Base-by-base conservation (phyloP, 2,888 invertebrate genomes). In the Tipula lateralis region DNA sequence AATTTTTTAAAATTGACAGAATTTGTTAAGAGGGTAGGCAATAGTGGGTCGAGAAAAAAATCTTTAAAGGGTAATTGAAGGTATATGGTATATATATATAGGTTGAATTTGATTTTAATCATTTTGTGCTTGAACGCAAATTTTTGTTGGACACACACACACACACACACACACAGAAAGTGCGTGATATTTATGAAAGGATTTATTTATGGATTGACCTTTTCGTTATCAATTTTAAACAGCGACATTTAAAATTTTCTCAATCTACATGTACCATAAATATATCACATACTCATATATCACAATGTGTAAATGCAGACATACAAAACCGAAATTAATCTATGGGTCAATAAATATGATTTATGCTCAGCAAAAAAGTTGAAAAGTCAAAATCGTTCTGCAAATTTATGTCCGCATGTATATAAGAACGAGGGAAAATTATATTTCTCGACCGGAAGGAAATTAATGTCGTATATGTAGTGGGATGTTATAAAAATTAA, bases 171-270 rank as follows among this genome's bases (percentile, higher is more conserved):
- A n/a, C n/a, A n/a, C n/a, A n/a, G n/a, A n/a, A n/a, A n/a, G n/a
- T 24, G 24, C 9, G 66, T 24, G 66, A 24, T 24, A 66, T 66
- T 66, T 66, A 9, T 19, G 24, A 66, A 66, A 12, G 66, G 66
- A 66, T 66, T 9, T 66, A 66, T 66, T 66, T 66, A 66, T 66
- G 66, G 66, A 66, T 66, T 66, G 66, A 66, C 66, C 66, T 66
- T 66, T 66, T 66, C 66, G 66, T 66, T 66, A 66, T 66, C 66
- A 66, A 66, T 66, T 66, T 66, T 66, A 66, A 66, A 66, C 66
- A 66, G 66, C 24, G 66, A 66, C 66, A 66, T 66, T 66, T 24
- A 9, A 66, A 24, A 66, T 66, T 66, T 24, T 66, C 66, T 66
- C 24, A 3, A 24, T 24, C 19, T 7, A 24, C 36, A 5, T 36